Base-by-base conservation (phyloP, 2,888 invertebrate species). In the Tetheella fluctuosa region DNA sequence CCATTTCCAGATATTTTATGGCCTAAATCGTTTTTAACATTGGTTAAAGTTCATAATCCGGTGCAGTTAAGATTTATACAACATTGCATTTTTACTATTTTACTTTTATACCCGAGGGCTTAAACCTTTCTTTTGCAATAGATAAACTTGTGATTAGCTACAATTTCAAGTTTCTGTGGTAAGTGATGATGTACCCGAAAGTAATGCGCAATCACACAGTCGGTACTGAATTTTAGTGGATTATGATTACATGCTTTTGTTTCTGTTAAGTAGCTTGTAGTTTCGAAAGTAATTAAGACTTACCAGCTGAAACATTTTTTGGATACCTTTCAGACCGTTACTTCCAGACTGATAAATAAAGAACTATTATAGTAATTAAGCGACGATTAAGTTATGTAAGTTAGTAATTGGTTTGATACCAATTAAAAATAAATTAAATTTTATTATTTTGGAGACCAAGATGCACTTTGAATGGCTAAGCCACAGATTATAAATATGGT, bases 11-110 rank as follows among this genome's bases (percentile, higher is more conserved):
- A 2, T 10, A 48, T 48, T 63, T 64, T 63, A 64, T 61, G 64
- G 62, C 64, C 53, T 62, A 63, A 63, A 64, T 64, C 55, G 55
- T 64, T 68, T 63, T 64, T 66, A 67, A 67, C 64, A 13, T n/a
- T 23, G 6, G 28, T 25, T 57, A 42, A 57, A 12, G 57, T 20
- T 42, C 10, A 48, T 17, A 57, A 23, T 42, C 42, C 23, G 20
- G 1, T 34, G 20, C 48, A 20, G 20, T 6, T 42, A 15, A 6
- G 7, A n/a, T n/a, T n/a, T 42, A 42, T 6, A 42, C 8, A 15
- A 15, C 37, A 37, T 15, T 37, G 13, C 1, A 10, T 8, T 34
- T 34, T 12, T 34, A 8, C 2, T 10, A 10, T 34, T 34, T 34
- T 12, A 34, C n/a, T n/a, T n/a, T n/a, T n/a, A n/a, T n/a, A n/a